Evolutionary conservation across 1,140 invertebrate species (phyloP), one percentile per base, ranked within the genome.

Genomic region (Tetragnatha versicolor): DNA sequence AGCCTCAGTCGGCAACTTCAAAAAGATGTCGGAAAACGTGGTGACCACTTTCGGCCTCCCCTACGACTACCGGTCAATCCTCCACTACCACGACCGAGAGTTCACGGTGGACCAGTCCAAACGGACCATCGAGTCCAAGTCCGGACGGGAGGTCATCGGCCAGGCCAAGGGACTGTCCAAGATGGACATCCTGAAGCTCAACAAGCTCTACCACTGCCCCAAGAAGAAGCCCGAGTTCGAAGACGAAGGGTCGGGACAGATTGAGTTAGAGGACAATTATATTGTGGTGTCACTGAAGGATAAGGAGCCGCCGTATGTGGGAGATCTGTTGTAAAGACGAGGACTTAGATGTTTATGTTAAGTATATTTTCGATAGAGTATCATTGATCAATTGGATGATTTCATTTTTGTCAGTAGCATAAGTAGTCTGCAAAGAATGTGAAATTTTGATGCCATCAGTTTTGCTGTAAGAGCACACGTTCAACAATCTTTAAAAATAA

Each of bases 11-110:
- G 66, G 55, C 42, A 77, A 77, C 25, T 77, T 77, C 25, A 42
- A 61, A 3, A 77, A 77, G 61, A 77, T 77, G 73, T 77, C 73
- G 0, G 60, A 65, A 5, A n/a, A 39, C 6, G 66, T 53, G n/a
- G 73, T 77, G 0, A 77, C 60, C 5, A 77, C 73, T 3, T 77
- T 77, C 17, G 65, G 65, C 0, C 83, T 93, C 89, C 81, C 95
- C 88, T 72, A 96, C 92, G 82, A 96, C 95, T 89, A 95, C 93
- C 75, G 92, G 93, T 86, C 94, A 92, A 77, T 92, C 92, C 83
- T 95, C 91, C 60, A 95, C 87, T 45, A 86, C 81, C 85, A 95
- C 94, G 61, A 92, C 88, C 1, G 93, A 93, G 31, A 93, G 92
- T 82, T 90, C 90, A 88, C 95, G 94, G 33, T 82, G 83, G 29